Conservation (phyloP, 2,113 vertebrate species). For the Rattus rattus region DNA sequence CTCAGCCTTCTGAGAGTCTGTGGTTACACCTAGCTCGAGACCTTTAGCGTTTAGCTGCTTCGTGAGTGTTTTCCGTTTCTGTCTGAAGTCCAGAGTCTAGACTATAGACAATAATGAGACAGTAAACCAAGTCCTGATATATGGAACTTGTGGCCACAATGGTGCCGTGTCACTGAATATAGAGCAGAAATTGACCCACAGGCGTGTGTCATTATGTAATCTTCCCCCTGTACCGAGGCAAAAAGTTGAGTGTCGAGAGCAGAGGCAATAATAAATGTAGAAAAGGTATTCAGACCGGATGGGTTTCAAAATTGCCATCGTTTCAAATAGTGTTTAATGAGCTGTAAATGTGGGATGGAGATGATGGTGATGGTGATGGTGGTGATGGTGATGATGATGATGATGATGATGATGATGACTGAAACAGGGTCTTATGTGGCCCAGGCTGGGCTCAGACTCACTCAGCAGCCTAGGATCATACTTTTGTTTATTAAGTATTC, state of each 20-base stretch:
- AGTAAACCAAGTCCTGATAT: neutral
- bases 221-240: neutral
- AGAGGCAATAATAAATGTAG: neutral
- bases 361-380: no score
- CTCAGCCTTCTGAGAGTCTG: neutral
- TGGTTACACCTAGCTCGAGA: neutral
- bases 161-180: neutral
- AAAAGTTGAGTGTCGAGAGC: neutral
- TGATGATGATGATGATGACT: no score
- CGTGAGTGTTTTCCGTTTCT: neutral
- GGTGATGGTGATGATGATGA: no score
- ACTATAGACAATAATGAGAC: neutral
- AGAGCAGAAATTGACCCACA: neutral
- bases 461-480: neutral
- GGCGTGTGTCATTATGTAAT: neutral
- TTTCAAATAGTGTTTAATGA: conserved; percentile 29
- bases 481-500: neutral
- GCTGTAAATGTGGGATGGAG: neutral
- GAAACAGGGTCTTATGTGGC: neutral
- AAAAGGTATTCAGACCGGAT: neutral
- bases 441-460: neutral
- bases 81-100: neutral
- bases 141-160: neutral
- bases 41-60: conserved; percentile 15
- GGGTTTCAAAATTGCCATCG: neutral